Evolutionary conservation across 2,797 vertebrate genomes (phyloP).

Genomic region (Mus caroli): DNA sequence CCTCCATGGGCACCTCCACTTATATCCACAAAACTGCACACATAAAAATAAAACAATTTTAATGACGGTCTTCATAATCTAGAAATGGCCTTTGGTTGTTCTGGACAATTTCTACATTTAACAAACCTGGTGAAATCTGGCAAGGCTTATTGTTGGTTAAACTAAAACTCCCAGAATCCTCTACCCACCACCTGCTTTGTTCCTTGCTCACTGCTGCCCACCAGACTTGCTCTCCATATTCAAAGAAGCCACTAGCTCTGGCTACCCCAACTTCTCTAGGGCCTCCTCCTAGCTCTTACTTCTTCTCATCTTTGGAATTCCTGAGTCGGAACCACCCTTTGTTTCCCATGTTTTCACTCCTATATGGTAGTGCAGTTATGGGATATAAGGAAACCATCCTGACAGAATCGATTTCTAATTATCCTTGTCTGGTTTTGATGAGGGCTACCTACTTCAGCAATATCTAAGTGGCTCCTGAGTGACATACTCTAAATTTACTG

Average conservation of each 20-base stretch:
- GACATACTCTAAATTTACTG: not conserved
- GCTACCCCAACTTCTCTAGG: not conserved
- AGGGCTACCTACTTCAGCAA: not conserved
- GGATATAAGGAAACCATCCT: not conserved
- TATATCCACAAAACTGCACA: not conserved
- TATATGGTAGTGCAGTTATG: not conserved
- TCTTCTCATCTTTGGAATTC: not conserved
- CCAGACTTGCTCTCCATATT: not conserved
- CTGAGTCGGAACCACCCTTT: not conserved
- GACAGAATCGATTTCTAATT: not conserved
- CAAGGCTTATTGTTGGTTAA: not conserved
- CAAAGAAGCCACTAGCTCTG: not conserved
- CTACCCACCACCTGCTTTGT: not conserved
- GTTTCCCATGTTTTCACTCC: not conserved
- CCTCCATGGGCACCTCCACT: not conserved
- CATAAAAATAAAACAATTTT: not conserved
- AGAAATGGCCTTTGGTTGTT: conserved; percentile 57
- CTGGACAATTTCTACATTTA: conserved; percentile 33
- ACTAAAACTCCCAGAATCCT: conserved; percentile 16
- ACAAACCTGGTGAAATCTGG: not conserved
- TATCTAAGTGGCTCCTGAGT: not conserved
- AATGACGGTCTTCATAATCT: not conserved
- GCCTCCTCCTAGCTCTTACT: not conserved
- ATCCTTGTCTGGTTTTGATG: not conserved
- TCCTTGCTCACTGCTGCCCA: not conserved